Evolutionary conservation across 2,113 vertebrate species (phyloP).

Genomic region (Ailuropoda melanoleuca): DNA sequence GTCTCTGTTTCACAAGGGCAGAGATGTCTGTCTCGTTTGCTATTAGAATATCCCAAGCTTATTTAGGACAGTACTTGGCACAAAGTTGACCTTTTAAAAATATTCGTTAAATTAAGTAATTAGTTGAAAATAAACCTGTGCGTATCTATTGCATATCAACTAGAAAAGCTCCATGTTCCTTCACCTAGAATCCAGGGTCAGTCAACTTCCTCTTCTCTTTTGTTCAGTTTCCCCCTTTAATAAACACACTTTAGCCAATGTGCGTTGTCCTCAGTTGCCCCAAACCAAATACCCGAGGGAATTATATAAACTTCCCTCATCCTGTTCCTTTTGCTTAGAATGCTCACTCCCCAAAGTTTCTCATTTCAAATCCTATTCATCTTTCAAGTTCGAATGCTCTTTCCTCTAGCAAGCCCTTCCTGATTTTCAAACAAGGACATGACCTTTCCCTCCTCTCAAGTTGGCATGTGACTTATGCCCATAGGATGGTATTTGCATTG

Average conservation of each 20-base stretch:
- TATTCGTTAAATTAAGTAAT: not conserved
- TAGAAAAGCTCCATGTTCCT: not conserved
- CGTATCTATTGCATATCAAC: not conserved
- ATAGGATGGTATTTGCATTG: not conserved
- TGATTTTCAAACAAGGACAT: not conserved
- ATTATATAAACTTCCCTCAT: not conserved
- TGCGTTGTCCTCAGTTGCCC: not conserved
- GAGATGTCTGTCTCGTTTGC: not conserved
- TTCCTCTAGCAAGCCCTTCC: not conserved
- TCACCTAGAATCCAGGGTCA: not conserved
- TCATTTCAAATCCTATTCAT: not conserved
- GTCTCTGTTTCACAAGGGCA: conserved; percentile 15
- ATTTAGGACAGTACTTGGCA: not conserved
- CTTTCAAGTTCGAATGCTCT: not conserved
- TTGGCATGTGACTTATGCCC: not conserved
- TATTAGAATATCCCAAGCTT: conserved; percentile 31
- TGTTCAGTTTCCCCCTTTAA: not conserved
- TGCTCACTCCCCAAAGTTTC: not conserved
- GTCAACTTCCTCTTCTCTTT: not conserved
- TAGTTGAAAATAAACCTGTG: not conserved
- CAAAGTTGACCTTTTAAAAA: not conserved
- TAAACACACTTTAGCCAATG: not conserved
- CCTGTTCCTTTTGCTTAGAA: not conserved
- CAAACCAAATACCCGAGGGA: not conserved
- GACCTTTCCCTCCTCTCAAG: not conserved